Base-by-base conservation (phyloP, 2,797 vertebrate genomes). In the Pelobates cultripes region DNA sequence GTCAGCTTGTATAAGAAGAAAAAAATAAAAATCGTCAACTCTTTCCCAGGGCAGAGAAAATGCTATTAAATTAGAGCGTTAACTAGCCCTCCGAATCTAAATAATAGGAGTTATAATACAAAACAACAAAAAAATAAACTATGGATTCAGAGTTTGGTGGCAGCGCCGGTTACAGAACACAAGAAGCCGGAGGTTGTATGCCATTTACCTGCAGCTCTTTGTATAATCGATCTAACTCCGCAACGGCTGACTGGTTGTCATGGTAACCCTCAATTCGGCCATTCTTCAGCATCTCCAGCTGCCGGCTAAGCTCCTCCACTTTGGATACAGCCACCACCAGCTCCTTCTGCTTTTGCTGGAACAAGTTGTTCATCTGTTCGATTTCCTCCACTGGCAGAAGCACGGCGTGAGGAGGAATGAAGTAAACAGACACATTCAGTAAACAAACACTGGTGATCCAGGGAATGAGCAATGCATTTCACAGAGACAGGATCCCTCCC, bases 321-420 rank as follows among this genome's bases (percentile, higher is more conserved):
- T 96, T 93, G 0, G 95, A 92, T 86, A 94, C 94, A 0, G 97
- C 97, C 81, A 94, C 89, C 84, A 97, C 92, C 75, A 99, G 93
- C 91, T 99, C 97, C 78, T 94, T 91, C 93, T 99, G 97, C 90
- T 99, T 99, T 87, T 96, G 96, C 93, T 97, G 96, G 93, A 99
- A 97, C 89, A 99, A 86, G 43, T 94, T 92, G 78, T 93, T 97
- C 96, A 98, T 96, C 93, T 97, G 96, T 85, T 97, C 96, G 15
- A 99, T 96, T 91, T 99, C 98, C 86, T 98, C 97, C 95, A 97
- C 97, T 99, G 87, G 17, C 88, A 60, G 41, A 86, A n/a, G 28
- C 5, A 3, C 42, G 4, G 47, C 57, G 17, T 2, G 84, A 83
- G 61, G 51, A 86, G 74, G 42, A 87, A 84, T 87, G 75, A 87